These are phyloP conservation scores for Limnephilus marmoratus DNA, from an alignment of 2,888 invertebrate species.

Conservation along the genomic window DNA sequence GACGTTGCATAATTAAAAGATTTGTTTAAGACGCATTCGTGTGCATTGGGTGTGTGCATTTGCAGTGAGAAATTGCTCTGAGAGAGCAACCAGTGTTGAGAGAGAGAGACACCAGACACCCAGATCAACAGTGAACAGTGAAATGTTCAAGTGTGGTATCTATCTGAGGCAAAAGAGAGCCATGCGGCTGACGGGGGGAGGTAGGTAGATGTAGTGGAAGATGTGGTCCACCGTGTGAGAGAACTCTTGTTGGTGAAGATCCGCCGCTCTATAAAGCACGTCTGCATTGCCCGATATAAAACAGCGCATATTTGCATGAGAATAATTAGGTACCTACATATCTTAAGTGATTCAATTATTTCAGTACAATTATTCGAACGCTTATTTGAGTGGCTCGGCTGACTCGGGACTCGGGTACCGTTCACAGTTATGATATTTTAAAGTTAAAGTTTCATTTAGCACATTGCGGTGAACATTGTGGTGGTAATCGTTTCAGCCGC, in stretches of 20 bases:
- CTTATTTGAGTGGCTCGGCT: conserved; percentile 37
- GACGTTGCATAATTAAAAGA: not conserved
- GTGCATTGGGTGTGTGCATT: not conserved
- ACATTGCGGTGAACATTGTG: not conserved
- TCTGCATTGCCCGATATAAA: conserved; percentile 56
- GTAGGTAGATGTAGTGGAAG: not conserved
- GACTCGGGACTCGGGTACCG: not conserved
- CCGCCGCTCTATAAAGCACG: conserved; percentile 65
- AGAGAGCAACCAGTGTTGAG: not conserved
- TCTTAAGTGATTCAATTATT: conserved; percentile 54
- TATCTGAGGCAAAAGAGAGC: conserved; percentile 16
- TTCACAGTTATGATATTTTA: conserved; percentile 38
- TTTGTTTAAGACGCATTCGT: not conserved
- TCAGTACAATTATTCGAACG: conserved; percentile 51
- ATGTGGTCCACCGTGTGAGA: conserved; percentile 50
- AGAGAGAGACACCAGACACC: not conserved
- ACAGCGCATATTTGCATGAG: conserved; percentile 55
- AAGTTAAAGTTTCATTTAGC: not conserved
- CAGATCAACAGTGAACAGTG: conserved; percentile 10
- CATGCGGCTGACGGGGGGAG: not conserved
- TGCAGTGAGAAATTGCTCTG: not conserved
- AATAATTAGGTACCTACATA: conserved; percentile 48
- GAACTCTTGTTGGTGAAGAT: conserved; percentile 55
- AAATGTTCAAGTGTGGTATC: not conserved
- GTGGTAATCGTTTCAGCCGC: not conserved